Evolutionary conservation across 1,140 invertebrate genomes (phyloP), one percentile per base, ranked within the genome.

Genomic region (Drosophila sp.): DNA sequence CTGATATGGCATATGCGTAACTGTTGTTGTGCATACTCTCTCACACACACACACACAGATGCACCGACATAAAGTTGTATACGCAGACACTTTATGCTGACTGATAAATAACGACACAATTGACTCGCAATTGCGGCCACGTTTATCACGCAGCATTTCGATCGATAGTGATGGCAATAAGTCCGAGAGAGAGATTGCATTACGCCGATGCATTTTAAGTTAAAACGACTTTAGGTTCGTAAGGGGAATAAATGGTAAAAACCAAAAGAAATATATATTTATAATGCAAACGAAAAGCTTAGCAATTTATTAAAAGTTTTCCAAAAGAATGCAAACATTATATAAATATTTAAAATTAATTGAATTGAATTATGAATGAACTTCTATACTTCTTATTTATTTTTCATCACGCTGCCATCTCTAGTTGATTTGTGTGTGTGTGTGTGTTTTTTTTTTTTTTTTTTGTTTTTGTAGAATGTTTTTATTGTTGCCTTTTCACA

Each of bases 51-150:
- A 55, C 17, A 56, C 27, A 33, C 50, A 67, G 1, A 40, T 25
- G 44, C 55, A 10, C 29, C 33, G 38, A 57, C 30, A 60, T 8
- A 25, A 8, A 47, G 4, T 11, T 40, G 25, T 6, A 32, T 27
- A 23, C 61, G 3, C 29, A 47, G 58, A 66, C 40, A 80, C 35
- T 79, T 81, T 78, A 63, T 79, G 82, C 73, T 75, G 70, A 58
- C 81, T 85, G 82, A 86, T 85, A 85, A 81, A 85, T 81, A 85
- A 86, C 71, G 83, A 85, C 79, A 76, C 75, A 86, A 85, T 85
- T 85, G 82, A 85, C 82, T 85, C 72, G 75, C 76, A 85, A 86
- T 85, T 79, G 79, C 50, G 66, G 66, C 60, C 79, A 76, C 74
- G 66, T 86, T 76, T 85, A 79, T 73, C 79, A 35, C 56, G 33